A percentile compares a stretch with the other conserved stretches of the same genome.
Evolutionary conservation across 2,888 invertebrate species (phyloP).

Genomic region (Diploptera punctata): DNA sequence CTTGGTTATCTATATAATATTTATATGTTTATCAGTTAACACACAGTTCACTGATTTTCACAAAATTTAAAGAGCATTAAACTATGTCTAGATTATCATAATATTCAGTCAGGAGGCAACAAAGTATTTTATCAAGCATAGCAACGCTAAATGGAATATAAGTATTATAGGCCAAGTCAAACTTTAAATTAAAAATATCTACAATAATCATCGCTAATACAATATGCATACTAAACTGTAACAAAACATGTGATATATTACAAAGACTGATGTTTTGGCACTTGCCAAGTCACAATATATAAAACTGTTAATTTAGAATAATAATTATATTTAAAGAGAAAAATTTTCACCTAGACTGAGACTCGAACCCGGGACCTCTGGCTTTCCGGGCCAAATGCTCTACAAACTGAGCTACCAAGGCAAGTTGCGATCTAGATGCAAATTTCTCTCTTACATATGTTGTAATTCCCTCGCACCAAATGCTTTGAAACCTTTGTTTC

Average conservation of each 20-base stretch:
- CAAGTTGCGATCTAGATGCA: too few relatives aligned
- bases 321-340: background rate
- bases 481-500: too few relatives aligned
- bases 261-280: conserved; percentile 28
- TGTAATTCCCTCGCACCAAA: too few relatives aligned
- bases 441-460: too few relatives aligned
- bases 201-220: background rate
- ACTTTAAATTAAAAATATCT: background rate
- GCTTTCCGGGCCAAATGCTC: too few relatives aligned
- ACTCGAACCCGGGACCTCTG: too few relatives aligned
- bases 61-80: background rate
- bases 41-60: background rate
- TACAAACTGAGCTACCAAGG: too few relatives aligned
- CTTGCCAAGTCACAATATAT: conserved; percentile 23
- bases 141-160: background rate
- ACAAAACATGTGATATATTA: background rate
- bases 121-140: background rate
- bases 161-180: background rate
- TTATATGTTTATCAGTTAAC: conserved; percentile 22
- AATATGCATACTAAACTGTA: background rate
- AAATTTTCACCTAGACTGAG: too few relatives aligned
- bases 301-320: conserved; percentile 17
- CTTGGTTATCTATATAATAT: conserved; percentile 8
- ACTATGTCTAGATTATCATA: background rate
- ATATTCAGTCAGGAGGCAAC: conserved; percentile 3